Evolutionary conservation across 2,888 invertebrate genomes (phyloP), one percentile per base, ranked within the genome.

Genomic region (Clepsis dumicolana): DNA sequence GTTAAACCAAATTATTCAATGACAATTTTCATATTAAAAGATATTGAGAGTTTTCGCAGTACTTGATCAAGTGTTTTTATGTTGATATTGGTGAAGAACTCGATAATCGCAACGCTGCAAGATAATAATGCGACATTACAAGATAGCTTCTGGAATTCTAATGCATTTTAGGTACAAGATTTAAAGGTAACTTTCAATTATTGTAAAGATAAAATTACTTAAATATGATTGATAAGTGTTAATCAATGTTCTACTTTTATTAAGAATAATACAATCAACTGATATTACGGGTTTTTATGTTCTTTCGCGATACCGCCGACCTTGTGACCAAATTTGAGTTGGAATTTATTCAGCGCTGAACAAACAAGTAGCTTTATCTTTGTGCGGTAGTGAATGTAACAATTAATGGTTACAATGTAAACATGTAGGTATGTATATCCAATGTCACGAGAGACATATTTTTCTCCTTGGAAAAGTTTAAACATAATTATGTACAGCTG

Each of bases 231-330:
- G 48, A 48, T 48, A 48, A 48, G 21, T 48, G 21, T 38, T 50
- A 53, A 41, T 53, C 52, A 14, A 25, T 53, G 50, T n/a, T 21
- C 21, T 25, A 53, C 38, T 27, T 27, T 21, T n/a, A 41, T 18
- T 12, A 7, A 16, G 18, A n/a, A n/a, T n/a, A n/a, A n/a, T n/a
- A 44, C 10, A 63, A 53, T 53, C 63, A 12, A 53, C 12, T 24
- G 18, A 52, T 63, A 53, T 48, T 21, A 18, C 12, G 12, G 4
- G 48, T 48, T 21, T 12, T 18, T 21, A 21, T 32, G 7, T 35
- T 35, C 35, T 32, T 57, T 57, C 16, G 64, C 64, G 56, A 64
- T 64, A 56, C 41, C 16, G 5, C 25, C 57, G 35, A 24, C 64
- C 64, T 50, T 35, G 64, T 25, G n/a, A 52, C 52, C 18, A 52